Conservation (phyloP, 2,797 vertebrate genomes). For the Sitta carolinensis region DNA sequence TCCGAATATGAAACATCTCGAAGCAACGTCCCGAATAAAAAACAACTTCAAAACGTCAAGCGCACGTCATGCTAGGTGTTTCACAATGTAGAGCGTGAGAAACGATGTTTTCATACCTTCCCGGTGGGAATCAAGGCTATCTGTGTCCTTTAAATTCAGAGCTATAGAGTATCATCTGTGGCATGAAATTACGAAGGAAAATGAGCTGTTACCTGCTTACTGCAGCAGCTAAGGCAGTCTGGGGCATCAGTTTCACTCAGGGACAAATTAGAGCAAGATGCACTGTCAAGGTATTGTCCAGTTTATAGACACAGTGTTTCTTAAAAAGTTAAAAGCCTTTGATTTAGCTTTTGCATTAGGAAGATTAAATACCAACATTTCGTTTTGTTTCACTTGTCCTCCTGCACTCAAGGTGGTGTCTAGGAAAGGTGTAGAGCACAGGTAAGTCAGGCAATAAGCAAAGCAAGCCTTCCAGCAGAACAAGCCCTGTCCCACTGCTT, state of each 20-base stretch:
- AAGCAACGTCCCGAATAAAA: not conserved
- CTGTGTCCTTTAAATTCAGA: not conserved
- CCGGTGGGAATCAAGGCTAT: rapidly evolving
- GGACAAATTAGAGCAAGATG: not conserved
- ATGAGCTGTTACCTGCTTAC: not conserved
- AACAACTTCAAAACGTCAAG: not conserved
- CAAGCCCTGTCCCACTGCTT: not conserved
- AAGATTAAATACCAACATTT: not conserved
- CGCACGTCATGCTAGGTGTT: rapidly evolving
- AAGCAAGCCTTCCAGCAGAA: not conserved
- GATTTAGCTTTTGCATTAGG: not conserved
- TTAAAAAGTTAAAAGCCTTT: not conserved
- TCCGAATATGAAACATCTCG: rapidly evolving
- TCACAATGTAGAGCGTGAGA: rapidly evolving
- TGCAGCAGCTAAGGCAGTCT: not conserved
- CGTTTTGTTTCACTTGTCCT: not conserved
- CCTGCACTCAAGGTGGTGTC: not conserved
- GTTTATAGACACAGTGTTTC: not conserved
- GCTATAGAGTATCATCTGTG: too few relatives aligned
- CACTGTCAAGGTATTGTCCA: not conserved
- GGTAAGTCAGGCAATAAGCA: not conserved
- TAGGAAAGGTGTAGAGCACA: not conserved
- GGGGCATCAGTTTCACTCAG: not conserved
- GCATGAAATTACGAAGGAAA: not conserved
- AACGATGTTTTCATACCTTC: not conserved